phyloP scores from a whole-genome alignment of 2,888 invertebrate species.

The Scaeva pyrastri region DNA sequence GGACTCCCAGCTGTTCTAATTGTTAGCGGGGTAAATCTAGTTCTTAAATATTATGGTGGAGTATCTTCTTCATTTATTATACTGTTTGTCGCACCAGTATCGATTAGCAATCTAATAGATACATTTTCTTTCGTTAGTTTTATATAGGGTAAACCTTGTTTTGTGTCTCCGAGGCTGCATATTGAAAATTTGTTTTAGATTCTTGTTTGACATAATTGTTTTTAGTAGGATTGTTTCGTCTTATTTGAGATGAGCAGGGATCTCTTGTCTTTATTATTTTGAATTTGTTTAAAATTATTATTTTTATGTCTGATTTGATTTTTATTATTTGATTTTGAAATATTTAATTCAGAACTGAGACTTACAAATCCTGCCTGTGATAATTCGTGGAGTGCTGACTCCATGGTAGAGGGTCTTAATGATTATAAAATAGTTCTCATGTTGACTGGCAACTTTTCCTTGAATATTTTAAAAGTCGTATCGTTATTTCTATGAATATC shows the following conservation, averaged over 20 bases:
- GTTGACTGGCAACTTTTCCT: neutral
- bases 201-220: neutral
- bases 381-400: neutral
- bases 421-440: conserved; percentile 19
- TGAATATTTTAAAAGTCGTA: neutral
- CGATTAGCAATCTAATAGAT: conserved; percentile 12
- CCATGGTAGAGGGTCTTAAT: neutral
- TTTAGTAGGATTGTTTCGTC: neutral
- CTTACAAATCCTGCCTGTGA: conserved; percentile 23
- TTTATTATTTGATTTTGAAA: neutral
- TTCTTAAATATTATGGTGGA: conserved; percentile 21
- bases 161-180: conserved; percentile 19
- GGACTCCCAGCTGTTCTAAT: conserved; percentile 2
- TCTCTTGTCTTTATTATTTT: conserved; percentile 5
- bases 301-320: neutral
- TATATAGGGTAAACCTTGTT: conserved; percentile 17
- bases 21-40: conserved; percentile 10
- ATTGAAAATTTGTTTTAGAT: conserved; percentile 5
- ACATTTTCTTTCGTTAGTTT: conserved; percentile 11
- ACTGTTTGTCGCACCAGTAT: conserved; percentile 12
- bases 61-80: conserved; percentile 17
- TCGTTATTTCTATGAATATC: conserved; percentile 22
- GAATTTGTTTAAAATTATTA: conserved; percentile 9
- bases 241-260: conserved; percentile 22
- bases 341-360: neutral